Conservation (phyloP, 64 coral and sea anemone genomes). For the Catalaphyllia jardinei region DNA sequence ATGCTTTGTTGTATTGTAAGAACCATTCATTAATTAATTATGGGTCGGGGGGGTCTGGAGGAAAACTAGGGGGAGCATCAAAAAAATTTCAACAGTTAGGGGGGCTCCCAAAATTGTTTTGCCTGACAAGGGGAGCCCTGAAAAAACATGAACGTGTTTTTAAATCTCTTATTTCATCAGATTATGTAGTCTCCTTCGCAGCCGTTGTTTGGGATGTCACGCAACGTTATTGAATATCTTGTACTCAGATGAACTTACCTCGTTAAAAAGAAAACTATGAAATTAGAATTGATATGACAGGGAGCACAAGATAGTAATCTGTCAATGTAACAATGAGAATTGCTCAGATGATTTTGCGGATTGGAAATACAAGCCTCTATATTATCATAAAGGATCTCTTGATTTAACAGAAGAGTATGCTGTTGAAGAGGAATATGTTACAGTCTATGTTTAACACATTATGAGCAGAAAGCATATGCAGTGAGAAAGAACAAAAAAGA, state of each 20-base stretch:
- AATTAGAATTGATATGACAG: background rate
- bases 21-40: too few species aligned
- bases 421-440: slow-evolving; percentile 2
- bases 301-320: too few species aligned
- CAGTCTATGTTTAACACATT: background rate
- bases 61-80: background rate
- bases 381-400: background rate
- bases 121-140: background rate
- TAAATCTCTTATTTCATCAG: background rate
- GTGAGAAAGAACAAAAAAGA: background rate
- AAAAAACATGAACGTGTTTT: background rate
- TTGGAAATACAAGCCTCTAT: background rate
- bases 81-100: background rate
- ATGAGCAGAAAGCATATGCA: slow-evolving; percentile 1
- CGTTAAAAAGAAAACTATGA: slow-evolving; percentile 1
- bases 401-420: background rate
- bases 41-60: too few species aligned
- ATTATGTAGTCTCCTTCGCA: too few species aligned
- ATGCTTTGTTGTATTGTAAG: too few species aligned
- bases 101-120: background rate
- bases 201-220: too few species aligned
- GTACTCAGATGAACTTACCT: background rate
- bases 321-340: background rate
- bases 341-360: background rate
- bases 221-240: background rate